phyloP scores from a whole-genome alignment of 2,113 vertebrate species.

The Paramisgurnus dabryanus region DNA sequence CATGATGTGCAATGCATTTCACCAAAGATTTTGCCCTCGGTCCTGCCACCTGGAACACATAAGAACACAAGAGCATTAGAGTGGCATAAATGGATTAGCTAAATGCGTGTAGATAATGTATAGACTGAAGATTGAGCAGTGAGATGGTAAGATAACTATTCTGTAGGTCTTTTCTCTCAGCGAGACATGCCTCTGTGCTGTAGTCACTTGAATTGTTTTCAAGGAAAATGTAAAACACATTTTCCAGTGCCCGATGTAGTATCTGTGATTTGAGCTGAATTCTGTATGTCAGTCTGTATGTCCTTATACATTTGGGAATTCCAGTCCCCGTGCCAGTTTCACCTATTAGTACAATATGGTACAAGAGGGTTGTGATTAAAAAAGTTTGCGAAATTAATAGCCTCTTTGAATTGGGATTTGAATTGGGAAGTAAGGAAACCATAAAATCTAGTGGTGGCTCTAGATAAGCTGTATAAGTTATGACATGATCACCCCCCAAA shows the following conservation, averaged over 20 bases:
- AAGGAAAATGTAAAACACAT: slow-evolving; percentile 74
- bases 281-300: slow-evolving; percentile 60
- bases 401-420: not conserved
- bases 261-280: slow-evolving; percentile 68
- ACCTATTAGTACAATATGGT: slow-evolving; percentile 52
- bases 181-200: slow-evolving; percentile 57
- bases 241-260: slow-evolving; percentile 60
- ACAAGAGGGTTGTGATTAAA: slow-evolving; percentile 56
- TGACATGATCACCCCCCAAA: too few relatives aligned
- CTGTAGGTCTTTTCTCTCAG: slow-evolving; percentile 58
- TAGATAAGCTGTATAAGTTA: too few relatives aligned
- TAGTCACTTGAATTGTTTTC: slow-evolving; percentile 60
- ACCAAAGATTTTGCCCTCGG: slow-evolving; percentile 19
- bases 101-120: slow-evolving; percentile 58
- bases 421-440: too few relatives aligned
- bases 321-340: slow-evolving; percentile 57
- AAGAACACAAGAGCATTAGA: slow-evolving; percentile 58
- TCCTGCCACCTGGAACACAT: slow-evolving; percentile 57
- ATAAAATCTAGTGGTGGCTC: too few relatives aligned
- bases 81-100: slow-evolving; percentile 62
- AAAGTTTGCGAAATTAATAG: slow-evolving; percentile 50
- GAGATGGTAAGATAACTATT: slow-evolving; percentile 54
- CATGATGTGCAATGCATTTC: slow-evolving; percentile 19
- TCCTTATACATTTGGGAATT: slow-evolving; percentile 59
- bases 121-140: slow-evolving; percentile 41